Conservation (phyloP, 2,113 vertebrate species). For the Pyrgilauda ruficollis region DNA sequence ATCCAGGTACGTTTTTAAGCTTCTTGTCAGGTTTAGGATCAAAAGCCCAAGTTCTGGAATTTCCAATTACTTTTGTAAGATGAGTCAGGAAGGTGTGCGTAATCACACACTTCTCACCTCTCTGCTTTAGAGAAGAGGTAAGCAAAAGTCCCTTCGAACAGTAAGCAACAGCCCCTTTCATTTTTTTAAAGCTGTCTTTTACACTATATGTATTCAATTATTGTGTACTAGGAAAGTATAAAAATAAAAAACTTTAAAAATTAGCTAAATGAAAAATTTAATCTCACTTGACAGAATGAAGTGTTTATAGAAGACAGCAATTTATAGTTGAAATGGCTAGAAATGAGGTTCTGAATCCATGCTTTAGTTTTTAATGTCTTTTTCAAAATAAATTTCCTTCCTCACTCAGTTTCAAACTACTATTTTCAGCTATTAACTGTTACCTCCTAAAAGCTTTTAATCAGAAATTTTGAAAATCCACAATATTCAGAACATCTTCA, state of each 20-base stretch:
- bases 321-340: not conserved
- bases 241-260: not conserved
- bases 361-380: not conserved
- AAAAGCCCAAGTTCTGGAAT: not conserved
- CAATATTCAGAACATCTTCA: not conserved
- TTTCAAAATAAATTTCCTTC: not conserved
- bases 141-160: not conserved
- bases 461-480: not conserved
- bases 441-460: not conserved
- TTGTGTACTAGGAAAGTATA: not conserved
- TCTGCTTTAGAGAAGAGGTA: not conserved
- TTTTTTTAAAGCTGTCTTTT: not conserved
- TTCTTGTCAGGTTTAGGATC: not conserved
- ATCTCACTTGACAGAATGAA: not conserved
- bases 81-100: not conserved
- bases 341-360: not conserved
- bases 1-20: not conserved
- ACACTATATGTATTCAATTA: not conserved
- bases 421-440: not conserved
- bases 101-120: not conserved
- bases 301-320: not conserved
- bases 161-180: not conserved
- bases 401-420: not conserved
- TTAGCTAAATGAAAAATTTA: not conserved
- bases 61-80: not conserved